Evolutionary conservation across 2,888 invertebrate genomes (phyloP), one percentile per base, ranked within the genome.

Genomic region (Acleris holmiana): DNA sequence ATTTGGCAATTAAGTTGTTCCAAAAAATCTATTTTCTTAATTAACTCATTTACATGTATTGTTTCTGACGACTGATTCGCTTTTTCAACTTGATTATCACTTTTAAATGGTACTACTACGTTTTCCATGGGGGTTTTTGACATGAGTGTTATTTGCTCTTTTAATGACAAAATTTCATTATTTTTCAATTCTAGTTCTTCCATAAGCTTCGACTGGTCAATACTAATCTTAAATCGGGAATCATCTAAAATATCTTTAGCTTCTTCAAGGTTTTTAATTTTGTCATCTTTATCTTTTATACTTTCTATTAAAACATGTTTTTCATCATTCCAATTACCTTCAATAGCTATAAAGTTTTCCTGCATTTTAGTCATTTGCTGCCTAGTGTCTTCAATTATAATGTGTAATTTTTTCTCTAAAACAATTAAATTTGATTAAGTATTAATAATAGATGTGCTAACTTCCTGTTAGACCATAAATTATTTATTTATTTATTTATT

Each of bases 351-450:
- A 82, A 97, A 96, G 82, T 95, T 95, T 74, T 95, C 94, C 84
- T 97, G 97, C 96, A 97, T 96, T 76, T 94, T 93, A 76, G 94
- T 93, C 95, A 97, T 96, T 88, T 97, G 96, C 73, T 95, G 95
- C 77, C 95, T 95, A 18, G 96, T 96, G 67, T 97, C 96, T 83
- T 97, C 96, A 56, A 97, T 90, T 70, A 95, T 94, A 75, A 95
- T 94, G 67, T 96, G 85, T 10, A 96, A 95, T 73, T 93, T 94
- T 90, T 96, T 96, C 61, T 95, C 94, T 90, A 68, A 51, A 85
- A 86, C 48, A 66, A 58, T 67, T 15, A 67, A 63, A 62, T 19
- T 41, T 55, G n/a, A n/a, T n/a, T n/a, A n/a, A n/a, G n/a, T n/a
- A 44, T 46, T 17, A 48, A 61, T n/a, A 67, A n/a, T 54, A 44